Evolutionary conservation across 30 jellyfish, hydroid and myxozoan genomes (phyloP), one percentile per base, ranked within the genome.

Genomic region (Euphysa ruthae): DNA sequence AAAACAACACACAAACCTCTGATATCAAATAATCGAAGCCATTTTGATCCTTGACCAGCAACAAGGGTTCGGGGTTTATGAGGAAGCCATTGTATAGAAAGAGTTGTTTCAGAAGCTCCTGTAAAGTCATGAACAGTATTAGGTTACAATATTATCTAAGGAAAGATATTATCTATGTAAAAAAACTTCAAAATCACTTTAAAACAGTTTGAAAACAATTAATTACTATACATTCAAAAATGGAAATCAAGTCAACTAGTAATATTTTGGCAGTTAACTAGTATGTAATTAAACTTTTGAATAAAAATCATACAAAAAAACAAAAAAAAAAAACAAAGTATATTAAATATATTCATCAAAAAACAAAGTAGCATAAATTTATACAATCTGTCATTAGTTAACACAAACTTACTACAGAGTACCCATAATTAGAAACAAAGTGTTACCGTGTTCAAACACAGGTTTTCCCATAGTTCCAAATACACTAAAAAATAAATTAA

Each of bases 31-130:
- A 80, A 38, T 46, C 98, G 30, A 44, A 89, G 89, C 35, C 74
- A 89, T 38, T 81, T 80, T 31, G 93, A 81, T 1, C 93, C 98
- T 43, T 75, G 92, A 4, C 95, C 95, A 16, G 98, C 94, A 29
- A 89, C 93, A 26, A 89, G 76, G 10, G 93, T 71, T 50, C 68
- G 72, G 16, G 95, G 83, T 29, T 80, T 92, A 25, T 82, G 26
- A 5, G 93, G 94, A 26, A 89, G 74, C 98, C 98, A 89, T 0
- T 86, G 93, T 1, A 89, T 73, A 0, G 98, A 89, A 16, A 89
- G 78, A 2, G 98, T 89, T 31, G 82, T 32, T 66, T 89, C 98
- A 1, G 93, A 74, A 4, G 71, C 56, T 43, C 98, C 98, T 89
- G 38, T 38, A 38, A 38, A 13, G 14, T 12, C 13, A 38, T n/a